A percentile compares a stretch with the other conserved stretches of the same genome.
Evolutionary conservation across 1,140 invertebrate species (phyloP).

Genomic region (Vanessa atalanta): DNA sequence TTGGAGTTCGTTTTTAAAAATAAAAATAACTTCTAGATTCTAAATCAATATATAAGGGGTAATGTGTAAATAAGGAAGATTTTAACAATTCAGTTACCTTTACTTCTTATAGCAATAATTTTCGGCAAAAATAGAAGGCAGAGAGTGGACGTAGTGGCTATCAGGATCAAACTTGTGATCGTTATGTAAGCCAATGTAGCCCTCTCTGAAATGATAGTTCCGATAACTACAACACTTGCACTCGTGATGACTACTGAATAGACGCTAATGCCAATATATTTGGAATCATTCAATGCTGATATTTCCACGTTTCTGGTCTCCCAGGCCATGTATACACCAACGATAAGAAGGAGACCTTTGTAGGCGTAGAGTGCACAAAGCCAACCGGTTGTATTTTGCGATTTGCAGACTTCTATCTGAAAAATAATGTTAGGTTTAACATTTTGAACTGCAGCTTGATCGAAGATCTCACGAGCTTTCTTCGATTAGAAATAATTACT

Average conservation of each 20-base stretch:
- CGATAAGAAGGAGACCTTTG: constrained; percentile 92
- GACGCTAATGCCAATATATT: constrained; percentile 96
- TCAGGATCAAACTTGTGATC: constrained; percentile 90
- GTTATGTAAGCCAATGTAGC: constrained; percentile 92
- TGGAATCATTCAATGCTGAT: constrained; percentile 97
- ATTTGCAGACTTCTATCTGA: constrained; percentile 93
- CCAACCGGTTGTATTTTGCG: constrained; percentile 92
- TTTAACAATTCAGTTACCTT: constrained; percentile 61
- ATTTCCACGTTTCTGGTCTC: constrained; percentile 98
- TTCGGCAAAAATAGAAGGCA: constrained; percentile 94
- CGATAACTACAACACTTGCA: constrained; percentile 90
- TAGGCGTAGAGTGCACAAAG: constrained; percentile 92
- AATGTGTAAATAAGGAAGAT: too few species aligned
- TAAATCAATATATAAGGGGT: too few species aligned
- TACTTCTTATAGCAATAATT: constrained; percentile 84
- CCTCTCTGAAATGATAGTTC: constrained; percentile 91
- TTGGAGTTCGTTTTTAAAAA: neutral
- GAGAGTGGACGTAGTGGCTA: constrained; percentile 92
- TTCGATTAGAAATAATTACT: too few species aligned
- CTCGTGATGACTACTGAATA: constrained; percentile 95
- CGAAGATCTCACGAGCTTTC: too few species aligned
- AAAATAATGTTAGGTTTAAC: constrained; percentile 30
- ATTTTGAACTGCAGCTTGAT: neutral
- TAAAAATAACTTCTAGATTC: too few species aligned
- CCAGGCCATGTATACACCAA: constrained; percentile 98